Base-by-base conservation (phyloP, 2,113 vertebrate species). In the Mirza zaza region DNA sequence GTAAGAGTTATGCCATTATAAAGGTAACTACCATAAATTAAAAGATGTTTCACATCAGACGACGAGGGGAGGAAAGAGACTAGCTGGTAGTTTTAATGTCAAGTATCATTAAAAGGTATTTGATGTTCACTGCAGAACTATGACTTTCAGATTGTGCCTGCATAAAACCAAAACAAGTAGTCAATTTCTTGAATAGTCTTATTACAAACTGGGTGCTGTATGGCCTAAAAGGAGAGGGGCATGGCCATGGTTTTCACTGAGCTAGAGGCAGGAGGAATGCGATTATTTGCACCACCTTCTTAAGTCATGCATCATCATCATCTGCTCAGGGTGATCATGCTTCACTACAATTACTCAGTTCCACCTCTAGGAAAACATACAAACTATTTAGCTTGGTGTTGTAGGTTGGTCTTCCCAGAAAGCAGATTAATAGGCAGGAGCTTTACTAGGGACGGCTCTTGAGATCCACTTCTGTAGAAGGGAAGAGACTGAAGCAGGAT, bases 1-100 rank as follows among this genome's bases (percentile, higher is more conserved):
- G 6, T 96, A 86, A 86, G 32, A 97, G 18, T 93, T 94, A 86
- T 63, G 50, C 9, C 18, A 15, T 93, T 86, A 79, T 95, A 94
- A 96, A 96, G 61, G 21, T 65, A 96, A 88, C 85, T 39, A 76
- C n/a, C 45, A 48, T 81, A 91, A 77, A 67, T 65, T 68, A 75
- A 91, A 93, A 79, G 79, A 95, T 50, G 13, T 3, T 21, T 94
- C 25, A 50, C 8, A 36, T 79, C 45, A 80, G 59, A 94, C 29
- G 90, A 63, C 34, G 17, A 15, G 32, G 10, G 10, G 17, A 29
- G 8, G 6, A 27, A 67, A 25, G 23, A 61, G 61, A 61, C 59
- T 57, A 77, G 5, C 85, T 65, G 68, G 12, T 17, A 70, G 21
- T 79, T 90, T 86, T 68, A 83, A 83, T 25, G 9, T 59, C 14